Conservation (phyloP, 1,140 invertebrate genomes). For the Platyscapa corneri region DNA sequence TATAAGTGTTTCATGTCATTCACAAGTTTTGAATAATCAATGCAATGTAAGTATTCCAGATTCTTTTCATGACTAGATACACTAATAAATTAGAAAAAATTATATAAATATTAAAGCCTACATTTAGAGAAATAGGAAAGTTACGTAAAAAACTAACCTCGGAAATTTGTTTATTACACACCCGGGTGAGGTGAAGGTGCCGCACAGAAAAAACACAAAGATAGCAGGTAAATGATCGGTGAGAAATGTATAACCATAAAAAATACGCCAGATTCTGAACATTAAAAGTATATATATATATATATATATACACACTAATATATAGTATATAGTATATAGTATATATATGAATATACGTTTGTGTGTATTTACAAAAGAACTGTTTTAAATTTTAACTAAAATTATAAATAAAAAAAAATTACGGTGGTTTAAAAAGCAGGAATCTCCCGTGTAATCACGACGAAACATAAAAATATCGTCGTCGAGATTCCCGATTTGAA, state of each 20-base stretch:
- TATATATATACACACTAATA: background rate
- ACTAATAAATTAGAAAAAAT: conserved; percentile 28
- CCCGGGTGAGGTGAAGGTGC: conserved; percentile 46
- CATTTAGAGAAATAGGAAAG: conserved; percentile 72
- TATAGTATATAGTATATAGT: conserved; percentile 2
- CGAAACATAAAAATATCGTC: conserved; percentile 3
- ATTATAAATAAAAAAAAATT: conserved; percentile 32
- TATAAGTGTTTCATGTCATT: conserved; percentile 27
- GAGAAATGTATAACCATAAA: conserved; percentile 22
- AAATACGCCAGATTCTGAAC: background rate
- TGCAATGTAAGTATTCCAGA: background rate
- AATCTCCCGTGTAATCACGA: background rate
- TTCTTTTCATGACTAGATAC: conserved; percentile 26
- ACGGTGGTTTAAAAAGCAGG: background rate
- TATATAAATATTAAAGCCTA: conserved; percentile 36
- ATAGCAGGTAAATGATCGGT: conserved; percentile 66
- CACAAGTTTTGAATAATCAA: conserved; percentile 28
- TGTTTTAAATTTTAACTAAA: conserved; percentile 15
- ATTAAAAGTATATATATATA: conserved; percentile 22
- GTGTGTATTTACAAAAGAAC: conserved; percentile 49
- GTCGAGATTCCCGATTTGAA: background rate
- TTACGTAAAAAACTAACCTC: conserved; percentile 75
- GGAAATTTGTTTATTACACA: conserved; percentile 41
- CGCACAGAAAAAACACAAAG: conserved; percentile 64
- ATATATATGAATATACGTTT: conserved; percentile 9